A percentile compares a stretch with the other conserved stretches of the same genome.
Evolutionary conservation across 1,140 invertebrate genomes (phyloP).

Genomic region (Aphis craccivora): DNA sequence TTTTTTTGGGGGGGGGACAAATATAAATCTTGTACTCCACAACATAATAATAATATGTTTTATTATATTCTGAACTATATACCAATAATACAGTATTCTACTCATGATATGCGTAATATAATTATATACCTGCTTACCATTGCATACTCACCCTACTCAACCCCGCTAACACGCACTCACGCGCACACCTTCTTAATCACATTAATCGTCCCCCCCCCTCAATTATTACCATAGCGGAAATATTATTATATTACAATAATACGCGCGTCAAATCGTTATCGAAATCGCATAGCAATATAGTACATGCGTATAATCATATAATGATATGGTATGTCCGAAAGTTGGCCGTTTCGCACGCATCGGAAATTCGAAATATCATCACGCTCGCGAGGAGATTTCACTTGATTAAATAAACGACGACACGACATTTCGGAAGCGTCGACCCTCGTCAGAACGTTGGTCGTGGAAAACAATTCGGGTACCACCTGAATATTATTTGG

Average conservation of each 20-base stretch:
- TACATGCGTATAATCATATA: neutral
- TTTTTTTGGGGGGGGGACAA: too few relatives aligned
- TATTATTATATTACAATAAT: neutral
- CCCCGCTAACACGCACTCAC: neutral
- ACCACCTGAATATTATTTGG: too few relatives aligned
- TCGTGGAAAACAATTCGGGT: too few relatives aligned
- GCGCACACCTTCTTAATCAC: neutral
- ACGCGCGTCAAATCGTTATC: neutral
- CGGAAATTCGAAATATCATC: neutral
- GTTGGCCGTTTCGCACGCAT: neutral
- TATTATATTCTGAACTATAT: neutral
- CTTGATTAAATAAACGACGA: neutral
- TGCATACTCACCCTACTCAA: neutral
- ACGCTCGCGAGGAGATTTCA: neutral
- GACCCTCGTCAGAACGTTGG: neutral
- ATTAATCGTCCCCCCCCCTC: neutral
- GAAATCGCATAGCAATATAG: neutral
- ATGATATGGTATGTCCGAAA: neutral
- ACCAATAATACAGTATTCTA: neutral
- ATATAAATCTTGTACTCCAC: too few relatives aligned
- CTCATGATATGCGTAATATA: neutral
- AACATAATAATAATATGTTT: too few relatives aligned
- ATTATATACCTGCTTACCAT: neutral
- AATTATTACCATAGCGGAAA: neutral
- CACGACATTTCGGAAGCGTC: neutral